Evolutionary conservation across 1,140 invertebrate species (phyloP), one percentile per base, ranked within the genome.

Genomic region (Oryctes rhinoceros): DNA sequence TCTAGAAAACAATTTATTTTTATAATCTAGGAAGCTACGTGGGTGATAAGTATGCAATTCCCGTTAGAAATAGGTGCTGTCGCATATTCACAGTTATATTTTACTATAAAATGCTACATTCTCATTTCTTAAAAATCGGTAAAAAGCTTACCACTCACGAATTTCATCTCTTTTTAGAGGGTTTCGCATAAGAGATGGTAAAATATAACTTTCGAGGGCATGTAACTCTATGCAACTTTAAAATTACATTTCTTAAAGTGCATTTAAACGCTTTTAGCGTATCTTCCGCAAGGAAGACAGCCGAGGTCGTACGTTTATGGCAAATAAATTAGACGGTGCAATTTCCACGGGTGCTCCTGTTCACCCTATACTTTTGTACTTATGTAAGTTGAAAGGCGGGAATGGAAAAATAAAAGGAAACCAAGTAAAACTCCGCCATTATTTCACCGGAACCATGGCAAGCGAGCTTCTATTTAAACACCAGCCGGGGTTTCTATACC

Each of bases 231-330:
- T 35, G 15, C 18, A 15, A 74, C 71, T 62, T 74, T 74, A 74
- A 74, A 74, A 74, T 74, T 18, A 74, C 0, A 62, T 62, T 62
- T 62, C 53, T 62, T 62, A 20, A 20, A 62, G 7, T 62, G 53
- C 53, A 62, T 62, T 62, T 62, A 62, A 62, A n/a, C 53, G 5
- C 53, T 20, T 62, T 62, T 62, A 62, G 20, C 53, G 20, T 62
- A 62, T 20, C 53, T 62, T 62, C 20, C 15, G 20, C 15, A 62
- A 62, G 39, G 39, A 62, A 62, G 20, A 20, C 53, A 62, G 53
- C 15, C 53, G 53, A 20, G 15, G 20, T n/a, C 53, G 53, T 62
- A 20, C 53, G 13, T 62, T 62, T 20, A 62, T 20, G 53, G 53
- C 20, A 20, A 62, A 62, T 62, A 62, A n/a, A 62, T 62, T 62